phyloP scores from a whole-genome alignment of 2,888 invertebrate genomes.

The Leucoma salicis region DNA sequence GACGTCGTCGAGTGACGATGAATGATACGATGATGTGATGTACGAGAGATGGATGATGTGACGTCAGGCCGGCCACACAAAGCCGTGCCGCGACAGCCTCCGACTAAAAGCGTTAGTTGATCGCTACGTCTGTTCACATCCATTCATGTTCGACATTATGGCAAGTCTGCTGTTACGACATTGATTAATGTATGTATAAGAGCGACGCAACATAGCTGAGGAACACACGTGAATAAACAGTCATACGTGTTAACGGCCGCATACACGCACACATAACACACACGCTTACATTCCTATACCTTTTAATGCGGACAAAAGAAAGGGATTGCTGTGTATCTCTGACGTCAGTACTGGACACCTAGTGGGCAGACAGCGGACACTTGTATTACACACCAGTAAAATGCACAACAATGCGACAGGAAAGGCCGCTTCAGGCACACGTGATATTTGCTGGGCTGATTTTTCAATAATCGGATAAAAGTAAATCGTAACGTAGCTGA shows the following conservation, averaged over 20 bases:
- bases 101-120: slow-evolving; percentile 68
- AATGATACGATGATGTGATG: slow-evolving; percentile 32
- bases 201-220: slow-evolving; percentile 9
- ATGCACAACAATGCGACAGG: slow-evolving; percentile 14
- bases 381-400: slow-evolving; percentile 49
- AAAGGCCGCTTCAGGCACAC: background rate
- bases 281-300: slow-evolving; percentile 80
- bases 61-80: slow-evolving; percentile 43
- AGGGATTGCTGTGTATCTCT: slow-evolving; percentile 79
- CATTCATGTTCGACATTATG: slow-evolving; percentile 25
- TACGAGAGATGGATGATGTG: slow-evolving; percentile 40
- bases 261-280: slow-evolving; percentile 71
- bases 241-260: slow-evolving; percentile 45
- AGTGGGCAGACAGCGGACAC: slow-evolving; percentile 73
- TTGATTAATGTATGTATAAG: slow-evolving; percentile 9
- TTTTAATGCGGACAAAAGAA: slow-evolving; percentile 77
- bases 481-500: too few species aligned
- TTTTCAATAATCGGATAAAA: too few species aligned
- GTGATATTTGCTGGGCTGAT: too few species aligned
- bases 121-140: slow-evolving; percentile 44
- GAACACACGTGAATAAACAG: slow-evolving; percentile 49
- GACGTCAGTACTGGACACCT: slow-evolving; percentile 81
- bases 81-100: slow-evolving; percentile 66
- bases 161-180: slow-evolving; percentile 4
- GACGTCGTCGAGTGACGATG: too few species aligned